A percentile compares a stretch with the other conserved stretches of the same genome.
These are phyloP conservation scores for Scrobipalpa atriplicella DNA, from an alignment of 2,888 invertebrate species.

Conservation along the genomic window DNA sequence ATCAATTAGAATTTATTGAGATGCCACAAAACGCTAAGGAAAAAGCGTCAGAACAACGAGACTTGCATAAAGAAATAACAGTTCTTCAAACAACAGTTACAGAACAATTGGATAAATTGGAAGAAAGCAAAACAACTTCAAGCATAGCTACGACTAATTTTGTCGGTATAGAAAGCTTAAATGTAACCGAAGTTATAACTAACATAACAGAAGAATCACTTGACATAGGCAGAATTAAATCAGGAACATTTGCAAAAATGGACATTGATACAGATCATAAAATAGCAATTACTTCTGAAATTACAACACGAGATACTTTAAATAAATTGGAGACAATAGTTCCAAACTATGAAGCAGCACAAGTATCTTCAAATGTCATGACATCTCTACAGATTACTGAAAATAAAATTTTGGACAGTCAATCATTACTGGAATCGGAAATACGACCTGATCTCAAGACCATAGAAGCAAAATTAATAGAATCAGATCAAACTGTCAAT, in stretches of 20 bases:
- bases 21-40: slow-evolving; percentile 43
- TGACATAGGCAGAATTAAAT: slow-evolving; percentile 57
- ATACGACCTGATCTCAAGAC: slow-evolving; percentile 52
- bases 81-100: slow-evolving; percentile 64
- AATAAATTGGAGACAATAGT: slow-evolving; percentile 51
- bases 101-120: slow-evolving; percentile 79
- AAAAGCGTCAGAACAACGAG: slow-evolving; percentile 59
- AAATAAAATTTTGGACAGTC: slow-evolving; percentile 71
- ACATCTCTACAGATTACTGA: slow-evolving; percentile 66
- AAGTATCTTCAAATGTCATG: slow-evolving; percentile 55
- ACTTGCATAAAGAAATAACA: slow-evolving; percentile 68
- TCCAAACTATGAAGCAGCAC: slow-evolving; percentile 61
- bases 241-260: slow-evolving; percentile 74
- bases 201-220: slow-evolving; percentile 78
- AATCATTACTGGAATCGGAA: slow-evolving; percentile 53
- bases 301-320: slow-evolving; percentile 61
- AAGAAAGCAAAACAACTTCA: slow-evolving; percentile 79
- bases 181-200: slow-evolving; percentile 80
- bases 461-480: slow-evolving; percentile 55
- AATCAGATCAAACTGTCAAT: slow-evolving; percentile 53
- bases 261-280: slow-evolving; percentile 79
- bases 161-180: slow-evolving; percentile 83
- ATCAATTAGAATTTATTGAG: slow-evolving; percentile 60
- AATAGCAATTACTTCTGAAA: slow-evolving; percentile 75
- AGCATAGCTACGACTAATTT: slow-evolving; percentile 80